These are phyloP conservation scores for Argynnis bischoffii DNA, from an alignment of 2,888 invertebrate species.

Conservation along the genomic window DNA sequence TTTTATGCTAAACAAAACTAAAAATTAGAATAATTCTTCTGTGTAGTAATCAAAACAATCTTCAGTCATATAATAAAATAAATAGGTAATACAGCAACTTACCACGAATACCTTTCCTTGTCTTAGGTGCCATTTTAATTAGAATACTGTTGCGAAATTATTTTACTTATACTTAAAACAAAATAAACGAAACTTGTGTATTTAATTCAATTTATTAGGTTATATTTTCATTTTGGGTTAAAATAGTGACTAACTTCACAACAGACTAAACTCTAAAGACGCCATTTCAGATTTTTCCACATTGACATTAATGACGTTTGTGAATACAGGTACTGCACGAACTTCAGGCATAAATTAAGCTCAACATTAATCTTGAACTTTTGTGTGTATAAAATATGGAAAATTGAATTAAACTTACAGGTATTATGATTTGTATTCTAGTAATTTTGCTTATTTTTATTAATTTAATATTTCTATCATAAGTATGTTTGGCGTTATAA, in stretches of 20 bases:
- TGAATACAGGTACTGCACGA: not conserved
- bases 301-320: conserved; percentile 15
- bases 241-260: conserved; percentile 16
- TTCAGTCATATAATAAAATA: not conserved
- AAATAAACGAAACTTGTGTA: not conserved
- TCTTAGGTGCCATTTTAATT: conserved; percentile 53
- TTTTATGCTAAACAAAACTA: no score
- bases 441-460: no score
- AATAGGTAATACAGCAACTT: conserved; percentile 31
- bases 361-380: not conserved
- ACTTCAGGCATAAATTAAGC: conserved; percentile 11
- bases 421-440: no score
- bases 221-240: conserved; percentile 16
- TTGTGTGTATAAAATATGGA: not conserved
- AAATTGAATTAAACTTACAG: no score
- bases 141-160: not conserved
- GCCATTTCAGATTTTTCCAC: conserved; percentile 12
- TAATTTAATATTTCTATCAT: no score
- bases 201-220: conserved; percentile 11
- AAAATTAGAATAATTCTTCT: not conserved
- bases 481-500: no score
- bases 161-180: not conserved
- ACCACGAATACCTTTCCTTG: conserved; percentile 50
- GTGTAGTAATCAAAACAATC: conserved; percentile 9
- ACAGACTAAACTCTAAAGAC: conserved; percentile 2